Conservation (phyloP, 2,797 vertebrate genomes). For the Artibeus jamaicensis region DNA sequence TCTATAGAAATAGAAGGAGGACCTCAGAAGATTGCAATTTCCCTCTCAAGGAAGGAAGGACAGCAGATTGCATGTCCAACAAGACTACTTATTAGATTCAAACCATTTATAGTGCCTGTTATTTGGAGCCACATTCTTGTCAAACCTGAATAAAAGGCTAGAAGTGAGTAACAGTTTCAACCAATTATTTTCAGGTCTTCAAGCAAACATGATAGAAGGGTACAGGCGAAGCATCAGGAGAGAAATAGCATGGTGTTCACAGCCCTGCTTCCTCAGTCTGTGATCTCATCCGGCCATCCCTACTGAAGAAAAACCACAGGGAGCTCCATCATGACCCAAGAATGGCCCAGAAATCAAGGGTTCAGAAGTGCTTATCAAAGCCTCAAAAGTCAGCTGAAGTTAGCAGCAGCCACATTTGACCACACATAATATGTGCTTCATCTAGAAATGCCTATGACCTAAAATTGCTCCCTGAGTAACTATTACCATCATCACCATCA, state of each 20-base stretch:
- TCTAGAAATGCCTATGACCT: neutral
- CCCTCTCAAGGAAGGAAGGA: slow-evolving; percentile 34
- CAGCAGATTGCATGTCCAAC: neutral
- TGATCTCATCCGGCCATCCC: neutral
- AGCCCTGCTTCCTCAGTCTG: neutral
- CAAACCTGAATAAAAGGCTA: slow-evolving; percentile 50
- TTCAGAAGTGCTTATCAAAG: neutral
- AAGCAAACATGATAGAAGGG: slow-evolving; percentile 49
- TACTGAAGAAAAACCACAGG: neutral
- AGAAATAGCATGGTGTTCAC: slow-evolving; percentile 19
- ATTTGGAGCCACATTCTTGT: slow-evolving; percentile 43
- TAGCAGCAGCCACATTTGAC: neutral
- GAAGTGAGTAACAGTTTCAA: slow-evolving; percentile 38
- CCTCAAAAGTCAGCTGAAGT: neutral
- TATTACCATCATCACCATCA: neutral
- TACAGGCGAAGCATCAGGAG: neutral
- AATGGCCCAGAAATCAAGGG: slow-evolving; percentile 3
- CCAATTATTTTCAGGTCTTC: slow-evolving; percentile 61
- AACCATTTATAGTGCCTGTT: slow-evolving; percentile 57
- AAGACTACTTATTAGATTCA: slow-evolving; percentile 56
- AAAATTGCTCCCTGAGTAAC: neutral
- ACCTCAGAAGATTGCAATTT: slow-evolving; percentile 55
- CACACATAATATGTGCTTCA: neutral
- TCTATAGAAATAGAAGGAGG: slow-evolving; percentile 60
- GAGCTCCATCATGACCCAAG: neutral